A percentile compares a stretch with the other conserved stretches of the same genome.
Evolutionary conservation across 2,888 invertebrate species (phyloP).

Genomic region (Papilio demoleus): DNA sequence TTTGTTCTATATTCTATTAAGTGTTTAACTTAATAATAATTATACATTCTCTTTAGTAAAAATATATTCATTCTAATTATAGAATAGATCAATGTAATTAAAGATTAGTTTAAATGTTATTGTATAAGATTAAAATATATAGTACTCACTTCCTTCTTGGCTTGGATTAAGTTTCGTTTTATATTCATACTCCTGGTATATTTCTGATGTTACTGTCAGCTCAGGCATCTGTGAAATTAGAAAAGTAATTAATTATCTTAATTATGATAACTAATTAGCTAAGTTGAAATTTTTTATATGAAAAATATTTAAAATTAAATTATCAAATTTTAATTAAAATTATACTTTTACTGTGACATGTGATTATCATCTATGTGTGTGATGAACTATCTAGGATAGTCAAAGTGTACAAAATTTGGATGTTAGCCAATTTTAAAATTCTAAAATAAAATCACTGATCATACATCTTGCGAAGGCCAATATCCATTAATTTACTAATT

Average conservation of each 20-base stretch:
- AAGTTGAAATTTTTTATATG: not conserved
- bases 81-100: conserved; percentile 25
- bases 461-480: conserved; percentile 61
- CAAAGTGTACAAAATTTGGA: conserved; percentile 73
- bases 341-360: conserved; percentile 30
- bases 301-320: conserved; percentile 1
- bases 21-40: not conserved
- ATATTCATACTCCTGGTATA: conserved; percentile 88
- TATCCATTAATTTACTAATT: conserved; percentile 54
- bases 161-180: conserved; percentile 75
- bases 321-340: conserved; percentile 1
- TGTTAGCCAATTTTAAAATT: conserved; percentile 73
- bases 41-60: not conserved
- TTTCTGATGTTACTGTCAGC: conserved; percentile 88
- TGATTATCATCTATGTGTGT: conserved; percentile 29
- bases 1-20: too few species aligned
- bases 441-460: conserved; percentile 76
- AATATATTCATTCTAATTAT: conserved; percentile 11
- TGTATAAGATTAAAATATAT: conserved; percentile 34
- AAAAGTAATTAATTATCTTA: not conserved
- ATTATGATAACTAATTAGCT: not conserved
- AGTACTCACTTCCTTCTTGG: conserved; percentile 75
- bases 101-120: not conserved
- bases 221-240: conserved; percentile 76
- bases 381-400: conserved; percentile 59